Evolutionary conservation across 2,888 invertebrate genomes (phyloP).

Genomic region (Coecobrya sp.): DNA sequence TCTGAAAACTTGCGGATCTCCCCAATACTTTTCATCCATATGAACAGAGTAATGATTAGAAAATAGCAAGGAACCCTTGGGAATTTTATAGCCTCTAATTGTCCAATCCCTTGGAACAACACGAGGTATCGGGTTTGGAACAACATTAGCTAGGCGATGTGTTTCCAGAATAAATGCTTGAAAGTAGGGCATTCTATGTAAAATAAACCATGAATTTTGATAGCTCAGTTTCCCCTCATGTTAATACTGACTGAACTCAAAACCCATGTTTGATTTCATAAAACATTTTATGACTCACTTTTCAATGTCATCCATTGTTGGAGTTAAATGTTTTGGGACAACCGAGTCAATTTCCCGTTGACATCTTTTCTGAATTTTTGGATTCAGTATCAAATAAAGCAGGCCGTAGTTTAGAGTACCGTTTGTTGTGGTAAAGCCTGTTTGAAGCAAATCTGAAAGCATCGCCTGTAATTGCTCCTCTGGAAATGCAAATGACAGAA

Average conservation of each 20-base stretch:
- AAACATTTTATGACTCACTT: conserved; percentile 45
- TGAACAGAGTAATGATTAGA: conserved; percentile 80
- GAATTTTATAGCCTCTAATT: conserved; percentile 79
- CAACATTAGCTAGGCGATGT: conserved; percentile 76
- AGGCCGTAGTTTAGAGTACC: conserved; percentile 77
- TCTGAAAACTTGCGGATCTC: conserved; percentile 74
- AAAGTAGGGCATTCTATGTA: conserved; percentile 82
- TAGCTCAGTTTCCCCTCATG: no score
- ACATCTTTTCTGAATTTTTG: conserved; percentile 66
- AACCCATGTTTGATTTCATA: no score
- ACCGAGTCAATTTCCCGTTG: conserved; percentile 58
- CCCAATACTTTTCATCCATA: conserved; percentile 75
- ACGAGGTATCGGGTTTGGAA: conserved; percentile 80
- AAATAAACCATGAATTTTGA: no score
- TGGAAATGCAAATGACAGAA: background rate
- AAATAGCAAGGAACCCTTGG: conserved; percentile 69
- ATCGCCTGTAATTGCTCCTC: conserved; percentile 74
- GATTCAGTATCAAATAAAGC: conserved; percentile 56
- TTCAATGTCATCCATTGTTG: conserved; percentile 72
- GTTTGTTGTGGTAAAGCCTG: conserved; percentile 69
- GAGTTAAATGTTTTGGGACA: conserved; percentile 65
- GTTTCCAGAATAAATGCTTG: conserved; percentile 81
- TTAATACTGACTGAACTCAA: no score
- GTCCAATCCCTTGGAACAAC: conserved; percentile 70
- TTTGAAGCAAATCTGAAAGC: conserved; percentile 70